phyloP scores from a whole-genome alignment of 2,113 vertebrate genomes.

The Sinocyclocheilus rhinocerous region DNA sequence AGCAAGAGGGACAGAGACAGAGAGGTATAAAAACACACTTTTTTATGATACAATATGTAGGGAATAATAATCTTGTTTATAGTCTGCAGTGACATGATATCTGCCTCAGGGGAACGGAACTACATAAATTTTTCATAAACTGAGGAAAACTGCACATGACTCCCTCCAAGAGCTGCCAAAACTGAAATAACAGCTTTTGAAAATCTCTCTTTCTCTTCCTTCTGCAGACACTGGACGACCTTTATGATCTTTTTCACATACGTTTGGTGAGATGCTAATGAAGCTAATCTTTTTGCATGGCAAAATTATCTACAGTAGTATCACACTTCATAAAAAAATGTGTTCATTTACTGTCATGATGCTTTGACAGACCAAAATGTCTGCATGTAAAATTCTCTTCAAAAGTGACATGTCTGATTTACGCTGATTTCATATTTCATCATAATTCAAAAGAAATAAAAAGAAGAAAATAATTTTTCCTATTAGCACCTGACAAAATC shows the following conservation, averaged over 20 bases:
- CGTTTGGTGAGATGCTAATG: background rate
- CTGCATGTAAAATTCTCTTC: background rate
- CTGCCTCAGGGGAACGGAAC: slow-evolving; percentile 48
- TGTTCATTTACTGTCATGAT: slow-evolving; percentile 2
- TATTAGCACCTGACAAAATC: background rate
- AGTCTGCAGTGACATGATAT: slow-evolving; percentile 52
- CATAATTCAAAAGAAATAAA: background rate
- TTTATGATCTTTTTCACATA: background rate
- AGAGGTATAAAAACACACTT: slow-evolving; percentile 8
- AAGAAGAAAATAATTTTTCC: background rate
- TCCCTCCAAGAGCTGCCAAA: slow-evolving; percentile 9
- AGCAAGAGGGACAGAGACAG: background rate
- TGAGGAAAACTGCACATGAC: slow-evolving; percentile 41
- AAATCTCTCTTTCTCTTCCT: slow-evolving; percentile 29
- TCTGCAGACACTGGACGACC: background rate
- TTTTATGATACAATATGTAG: slow-evolving; percentile 30
- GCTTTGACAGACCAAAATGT: background rate
- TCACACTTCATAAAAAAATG: background rate
- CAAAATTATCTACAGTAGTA: background rate
- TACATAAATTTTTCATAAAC: slow-evolving; percentile 52
- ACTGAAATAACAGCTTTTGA: slow-evolving; percentile 14
- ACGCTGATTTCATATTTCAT: background rate
- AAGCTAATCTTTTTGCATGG: background rate
- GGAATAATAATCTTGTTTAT: slow-evolving; percentile 57
- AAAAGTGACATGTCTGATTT: background rate